Base-by-base conservation (phyloP, 2,797 vertebrate species). In the Lepus oiostolus region DNA sequence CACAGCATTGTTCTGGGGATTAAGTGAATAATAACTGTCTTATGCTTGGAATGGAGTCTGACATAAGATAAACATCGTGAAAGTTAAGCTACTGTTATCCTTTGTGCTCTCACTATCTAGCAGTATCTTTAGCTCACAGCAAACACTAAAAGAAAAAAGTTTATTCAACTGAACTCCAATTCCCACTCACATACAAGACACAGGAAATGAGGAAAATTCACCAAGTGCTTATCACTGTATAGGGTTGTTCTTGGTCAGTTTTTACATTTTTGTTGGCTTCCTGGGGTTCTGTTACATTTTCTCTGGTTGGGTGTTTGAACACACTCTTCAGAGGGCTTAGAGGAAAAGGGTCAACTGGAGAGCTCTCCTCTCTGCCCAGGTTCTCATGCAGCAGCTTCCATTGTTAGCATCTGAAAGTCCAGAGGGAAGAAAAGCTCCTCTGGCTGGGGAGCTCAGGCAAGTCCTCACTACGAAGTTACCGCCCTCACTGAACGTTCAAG, bases 21-120 rank as follows among this genome's bases (percentile, higher is more conserved):
- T 70, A 93, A 96, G 71, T 82, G 67, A 95, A 67, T 88, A 62
- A 60, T 54, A 87, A 60, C 3, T 80, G 2, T 32, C 16, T 76
- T 80, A 19, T 32, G 12, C 38, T 95, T 89, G 75, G 7, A 82
- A 62, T 2, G 86, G 35, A 19, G 10, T 32, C 22, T 88, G 38
- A 74, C 54, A 47, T 24, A 58, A 71, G 35, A 54, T 58, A 87
- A 86, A 32, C 32, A 75, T 74, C 52, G 76, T 52, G 60, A 81
- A 91, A 89, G 82, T 65, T 81, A 79, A 72, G 26, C 17, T 90
- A 50, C 87, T 85, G 68, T 75, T 86, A 62, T 83, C 77, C 70
- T 90, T 90, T 79, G 47, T 62, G 63, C 4, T 47, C 24, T 38
- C 60, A 14, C 7, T 54, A 67, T 38, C 63, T 77, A 76, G 14